phyloP scores from a whole-genome alignment of 2,888 invertebrate species.

The Pristionchus fissidentatus region DNA sequence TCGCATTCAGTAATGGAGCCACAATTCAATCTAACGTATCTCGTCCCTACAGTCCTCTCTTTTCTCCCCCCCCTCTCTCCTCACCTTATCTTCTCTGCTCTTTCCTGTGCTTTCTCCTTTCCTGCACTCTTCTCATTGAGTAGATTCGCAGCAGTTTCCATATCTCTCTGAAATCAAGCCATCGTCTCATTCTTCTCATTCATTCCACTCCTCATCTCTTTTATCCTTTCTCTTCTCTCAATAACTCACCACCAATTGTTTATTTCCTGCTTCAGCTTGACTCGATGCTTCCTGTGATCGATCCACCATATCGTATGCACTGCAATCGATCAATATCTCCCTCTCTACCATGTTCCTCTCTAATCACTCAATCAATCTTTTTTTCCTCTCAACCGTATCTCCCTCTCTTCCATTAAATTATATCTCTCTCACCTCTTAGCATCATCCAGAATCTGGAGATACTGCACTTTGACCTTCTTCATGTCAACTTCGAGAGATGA shows the following conservation, averaged over 20 bases:
- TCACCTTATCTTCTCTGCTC: slow-evolving; percentile 66
- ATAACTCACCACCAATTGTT: slow-evolving; percentile 57
- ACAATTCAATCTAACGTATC: neutral
- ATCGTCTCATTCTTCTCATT: neutral
- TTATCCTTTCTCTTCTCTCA: too few species aligned
- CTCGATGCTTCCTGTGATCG: slow-evolving; percentile 57
- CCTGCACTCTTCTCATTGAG: slow-evolving; percentile 67
- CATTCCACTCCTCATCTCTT: too few species aligned
- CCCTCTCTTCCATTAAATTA: neutral
- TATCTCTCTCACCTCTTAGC: slow-evolving; percentile 56
- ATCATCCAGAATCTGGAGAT: slow-evolving; percentile 59
- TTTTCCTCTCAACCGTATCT: neutral
- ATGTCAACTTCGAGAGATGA: slow-evolving; percentile 83
- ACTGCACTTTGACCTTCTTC: slow-evolving; percentile 78
- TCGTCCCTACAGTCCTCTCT: neutral
- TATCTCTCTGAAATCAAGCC: slow-evolving; percentile 62
- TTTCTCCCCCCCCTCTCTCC: too few species aligned
- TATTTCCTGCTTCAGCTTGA: slow-evolving; percentile 60
- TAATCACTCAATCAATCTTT: too few species aligned
- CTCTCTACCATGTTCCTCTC: too few species aligned
- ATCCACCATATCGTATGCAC: slow-evolving; percentile 59
- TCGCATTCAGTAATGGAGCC: neutral
- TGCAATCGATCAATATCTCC: slow-evolving; percentile 25
- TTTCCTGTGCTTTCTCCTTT: slow-evolving; percentile 68
- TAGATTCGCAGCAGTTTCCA: slow-evolving; percentile 64